Percentiles rank a stretch among this genome's conserved stretches.
These are phyloP conservation scores for Pipistrellus nathusii DNA, from an alignment of 2,797 vertebrate species.

Conservation along the genomic window DNA sequence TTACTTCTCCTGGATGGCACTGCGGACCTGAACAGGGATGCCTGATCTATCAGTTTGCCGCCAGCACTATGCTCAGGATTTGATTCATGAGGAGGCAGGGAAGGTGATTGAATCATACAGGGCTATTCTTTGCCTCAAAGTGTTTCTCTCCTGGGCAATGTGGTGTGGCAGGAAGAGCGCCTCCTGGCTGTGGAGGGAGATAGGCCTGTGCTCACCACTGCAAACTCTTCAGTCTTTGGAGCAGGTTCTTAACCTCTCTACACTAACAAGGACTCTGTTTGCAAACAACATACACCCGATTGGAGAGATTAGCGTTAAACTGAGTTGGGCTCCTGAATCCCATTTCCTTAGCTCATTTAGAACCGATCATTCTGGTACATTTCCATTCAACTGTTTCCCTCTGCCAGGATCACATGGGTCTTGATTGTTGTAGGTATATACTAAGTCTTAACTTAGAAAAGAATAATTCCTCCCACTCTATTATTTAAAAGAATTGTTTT, in stretches of 20 bases:
- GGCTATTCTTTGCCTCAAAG: neutral
- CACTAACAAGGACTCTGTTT: neutral
- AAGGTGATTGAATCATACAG: neutral
- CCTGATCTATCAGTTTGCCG: neutral
- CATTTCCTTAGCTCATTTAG: neutral
- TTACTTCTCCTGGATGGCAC: neutral
- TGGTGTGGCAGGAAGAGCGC: neutral
- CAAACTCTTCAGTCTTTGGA: neutral
- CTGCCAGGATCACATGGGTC: neutral
- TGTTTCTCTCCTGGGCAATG: neutral
- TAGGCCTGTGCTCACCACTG: neutral
- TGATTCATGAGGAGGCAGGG: neutral
- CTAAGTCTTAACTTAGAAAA: neutral
- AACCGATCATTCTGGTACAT: neutral
- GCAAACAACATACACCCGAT: neutral
- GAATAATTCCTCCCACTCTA: neutral
- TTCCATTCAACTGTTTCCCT: neutral
- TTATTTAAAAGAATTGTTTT: constrained; percentile 16
- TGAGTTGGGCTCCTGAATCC: neutral
- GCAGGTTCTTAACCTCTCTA: neutral
- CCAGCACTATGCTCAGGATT: neutral
- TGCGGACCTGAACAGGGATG: neutral
- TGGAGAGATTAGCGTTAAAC: neutral
- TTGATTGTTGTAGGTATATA: neutral
- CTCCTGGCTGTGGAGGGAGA: neutral